A percentile compares a stretch with the other conserved stretches of the same genome.
Conservation (phyloP, 2,113 vertebrate species). For the Aptenodytes forsteri region DNA sequence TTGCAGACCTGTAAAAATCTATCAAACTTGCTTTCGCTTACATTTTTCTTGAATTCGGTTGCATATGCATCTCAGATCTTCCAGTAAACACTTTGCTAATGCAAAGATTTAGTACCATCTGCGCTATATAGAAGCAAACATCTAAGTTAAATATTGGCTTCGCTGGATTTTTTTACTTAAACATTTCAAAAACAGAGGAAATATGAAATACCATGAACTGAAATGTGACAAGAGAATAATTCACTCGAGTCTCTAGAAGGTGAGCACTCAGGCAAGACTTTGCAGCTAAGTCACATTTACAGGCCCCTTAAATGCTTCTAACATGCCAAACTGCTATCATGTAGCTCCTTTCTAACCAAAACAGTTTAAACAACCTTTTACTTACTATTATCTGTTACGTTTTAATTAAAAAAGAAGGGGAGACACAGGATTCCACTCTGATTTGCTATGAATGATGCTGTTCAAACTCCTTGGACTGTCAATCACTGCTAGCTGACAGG, state of each 20-base stretch:
- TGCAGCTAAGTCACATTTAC: accelerated
- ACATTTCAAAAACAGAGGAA: background rate
- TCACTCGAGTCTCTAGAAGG: background rate
- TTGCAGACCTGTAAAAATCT: background rate
- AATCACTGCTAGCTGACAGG: background rate
- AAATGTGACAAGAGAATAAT: background rate
- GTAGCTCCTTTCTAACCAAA: background rate
- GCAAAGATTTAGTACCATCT: background rate
- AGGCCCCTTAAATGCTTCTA: background rate
- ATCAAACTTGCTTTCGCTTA: background rate
- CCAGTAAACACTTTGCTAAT: background rate
- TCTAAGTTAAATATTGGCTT: background rate
- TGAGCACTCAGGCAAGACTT: background rate
- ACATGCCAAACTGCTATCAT: background rate
- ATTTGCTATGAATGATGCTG: background rate
- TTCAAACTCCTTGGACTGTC: background rate
- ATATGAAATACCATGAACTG: background rate
- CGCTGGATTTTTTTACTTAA: background rate
- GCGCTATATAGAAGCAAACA: background rate
- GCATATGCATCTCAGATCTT: background rate
- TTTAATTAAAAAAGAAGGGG: background rate
- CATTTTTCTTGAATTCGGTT: background rate
- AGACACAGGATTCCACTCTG: background rate
- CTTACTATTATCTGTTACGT: background rate
- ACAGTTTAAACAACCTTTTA: background rate